Evolutionary conservation across 2,113 vertebrate genomes (phyloP), one percentile per base, ranked within the genome.

Genomic region (Pteruthius melanotis): DNA sequence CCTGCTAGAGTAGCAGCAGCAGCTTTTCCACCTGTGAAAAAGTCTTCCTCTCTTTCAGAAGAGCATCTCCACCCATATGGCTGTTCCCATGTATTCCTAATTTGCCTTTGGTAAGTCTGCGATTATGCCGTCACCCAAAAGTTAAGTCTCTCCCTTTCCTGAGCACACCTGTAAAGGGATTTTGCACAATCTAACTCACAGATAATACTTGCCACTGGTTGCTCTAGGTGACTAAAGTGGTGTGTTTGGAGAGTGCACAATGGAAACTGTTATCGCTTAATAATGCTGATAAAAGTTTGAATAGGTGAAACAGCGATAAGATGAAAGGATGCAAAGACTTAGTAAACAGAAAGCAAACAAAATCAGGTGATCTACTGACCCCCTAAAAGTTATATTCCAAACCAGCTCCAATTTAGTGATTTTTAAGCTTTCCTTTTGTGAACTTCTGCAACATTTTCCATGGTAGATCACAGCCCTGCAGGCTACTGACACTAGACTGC

Each of bases 251-350:
- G 31, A 86, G 33, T 15, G 63, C 75, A 90, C 85, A 93, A 93
- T 93, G 69, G 83, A 81, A 95, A 93, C 31, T 60, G 71, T 83
- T 96, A 95, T 96, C 96, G 60, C 37, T 91, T 84, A 83, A 69
- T 80, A 90, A 77, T 0, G 2, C 44, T 91, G 63, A 90, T 75
- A 93, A 16, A 95, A 68, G 85, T 70, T 17, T 90, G 52, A 93
- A 91, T 93, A 86, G 78, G 82, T 86, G 56, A 71, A 92, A 68
- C 13, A 49, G 27, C 0, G 60, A 78, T 95, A 94, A 94, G 93
- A 94, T 92, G 89, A 95, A 95, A 95, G 78, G 35, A 94, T 69
- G n/a, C 3, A 19, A 85, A 91, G 39, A 52, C 42, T 70, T 50
- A 63, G 33, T 63, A 92, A 94, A 86, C 60, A 78, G 83, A 85